phyloP scores from a whole-genome alignment of 2,113 vertebrate genomes.

The Seriola aureovittata region DNA sequence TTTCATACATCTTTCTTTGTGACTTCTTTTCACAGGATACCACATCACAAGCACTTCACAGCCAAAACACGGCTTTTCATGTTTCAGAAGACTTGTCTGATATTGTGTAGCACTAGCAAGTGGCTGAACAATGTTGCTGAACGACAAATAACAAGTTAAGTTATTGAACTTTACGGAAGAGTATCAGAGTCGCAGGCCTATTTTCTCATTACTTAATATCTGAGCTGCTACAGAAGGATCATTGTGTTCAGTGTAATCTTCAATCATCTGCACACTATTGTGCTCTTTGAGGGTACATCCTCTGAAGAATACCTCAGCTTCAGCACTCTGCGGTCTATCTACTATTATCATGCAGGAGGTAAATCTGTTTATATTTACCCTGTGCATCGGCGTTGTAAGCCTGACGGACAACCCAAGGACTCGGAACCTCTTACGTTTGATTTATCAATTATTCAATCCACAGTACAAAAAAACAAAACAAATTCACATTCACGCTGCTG shows the following conservation, averaged over 20 bases:
- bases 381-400: background rate
- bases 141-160: background rate
- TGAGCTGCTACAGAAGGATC: background rate
- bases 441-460: background rate
- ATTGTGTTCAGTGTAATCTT: slow-evolving; percentile 30
- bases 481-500: background rate
- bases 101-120: slow-evolving; percentile 4
- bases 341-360: background rate
- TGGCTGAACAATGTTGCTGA: background rate
- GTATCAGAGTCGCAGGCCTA: slow-evolving; percentile 6
- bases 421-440: background rate
- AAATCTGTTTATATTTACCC: background rate
- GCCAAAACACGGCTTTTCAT: slow-evolving; percentile 32
- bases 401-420: background rate
- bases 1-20: slow-evolving; percentile 15
- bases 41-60: slow-evolving; percentile 35
- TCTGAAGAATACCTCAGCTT: slow-evolving; percentile 16
- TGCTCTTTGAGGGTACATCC: slow-evolving; percentile 14
- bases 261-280: slow-evolving; percentile 15
- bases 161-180: background rate
- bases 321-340: slow-evolving; percentile 5
- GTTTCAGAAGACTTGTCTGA: slow-evolving; percentile 23
- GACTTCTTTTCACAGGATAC: slow-evolving; percentile 15
- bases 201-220: slow-evolving; percentile 21
- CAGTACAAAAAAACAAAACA: background rate